phyloP scores from a whole-genome alignment of 2,113 vertebrate genomes.

The Hippocampus guttulatus region DNA sequence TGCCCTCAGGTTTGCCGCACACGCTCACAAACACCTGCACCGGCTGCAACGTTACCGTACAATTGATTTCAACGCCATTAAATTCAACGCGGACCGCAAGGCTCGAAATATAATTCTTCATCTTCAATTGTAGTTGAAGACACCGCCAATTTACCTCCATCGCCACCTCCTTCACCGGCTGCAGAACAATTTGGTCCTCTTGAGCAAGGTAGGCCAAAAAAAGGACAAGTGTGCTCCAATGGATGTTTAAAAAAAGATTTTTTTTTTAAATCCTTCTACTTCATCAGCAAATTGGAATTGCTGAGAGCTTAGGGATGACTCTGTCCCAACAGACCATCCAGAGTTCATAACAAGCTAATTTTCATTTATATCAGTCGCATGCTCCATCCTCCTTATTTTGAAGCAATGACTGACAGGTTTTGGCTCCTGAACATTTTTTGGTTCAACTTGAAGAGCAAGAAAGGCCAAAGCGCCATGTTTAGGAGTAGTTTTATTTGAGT shows the following conservation, averaged over 20 bases:
- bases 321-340: background rate
- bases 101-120: slow-evolving; percentile 7
- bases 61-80: background rate
- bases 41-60: background rate
- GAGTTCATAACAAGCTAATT: background rate
- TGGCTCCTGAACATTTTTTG: slow-evolving; percentile 24
- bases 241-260: slow-evolving; percentile 3
- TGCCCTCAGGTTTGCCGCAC: slow-evolving; percentile 85
- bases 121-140: slow-evolving; percentile 83
- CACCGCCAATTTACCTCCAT: slow-evolving; percentile 93
- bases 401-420: slow-evolving; percentile 15
- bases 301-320: slow-evolving; percentile 7
- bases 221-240: background rate
- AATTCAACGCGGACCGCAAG: too few relatives aligned
- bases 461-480: slow-evolving; percentile 24
- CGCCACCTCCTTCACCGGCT: slow-evolving; percentile 93
- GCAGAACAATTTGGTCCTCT: slow-evolving; percentile 85
- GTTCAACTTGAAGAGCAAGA: slow-evolving; percentile 30
- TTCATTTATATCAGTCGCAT: slow-evolving; percentile 14
- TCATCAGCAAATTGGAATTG: slow-evolving; percentile 17
- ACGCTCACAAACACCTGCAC: background rate
- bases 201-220: slow-evolving; percentile 84
- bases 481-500: slow-evolving; percentile 15
- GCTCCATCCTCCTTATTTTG: slow-evolving; percentile 32
- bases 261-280: background rate